A percentile compares a stretch with the other conserved stretches of the same genome.
Conservation (phyloP, 53 echinoderm and acorn worm genomes). For the Glandiceps talaboti region DNA sequence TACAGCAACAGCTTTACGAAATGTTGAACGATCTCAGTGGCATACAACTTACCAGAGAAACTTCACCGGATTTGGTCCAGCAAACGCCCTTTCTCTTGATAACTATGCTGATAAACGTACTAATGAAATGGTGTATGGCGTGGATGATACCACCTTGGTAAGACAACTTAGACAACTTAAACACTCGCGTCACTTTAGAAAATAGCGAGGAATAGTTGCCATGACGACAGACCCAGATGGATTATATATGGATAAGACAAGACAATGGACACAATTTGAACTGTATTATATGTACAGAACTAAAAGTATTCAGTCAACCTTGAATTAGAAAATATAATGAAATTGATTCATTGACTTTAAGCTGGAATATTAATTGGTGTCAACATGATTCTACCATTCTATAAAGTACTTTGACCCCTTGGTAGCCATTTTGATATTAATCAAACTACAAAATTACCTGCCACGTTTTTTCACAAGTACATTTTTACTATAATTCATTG, state of each 20-base stretch:
- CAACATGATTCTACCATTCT: too few species aligned
- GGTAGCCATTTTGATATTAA: too few species aligned
- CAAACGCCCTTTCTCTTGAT: conserved; percentile 65
- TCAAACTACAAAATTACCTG: too few species aligned
- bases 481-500: too few species aligned
- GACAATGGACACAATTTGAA: too few species aligned
- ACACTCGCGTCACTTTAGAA: neutral
- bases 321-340: too few species aligned
- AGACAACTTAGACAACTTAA: conserved; percentile 9
- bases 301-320: too few species aligned
- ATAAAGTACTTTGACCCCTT: too few species aligned
- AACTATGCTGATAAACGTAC: conserved; percentile 78
- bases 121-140: conserved; percentile 47
- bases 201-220: neutral
- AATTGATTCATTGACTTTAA: too few species aligned
- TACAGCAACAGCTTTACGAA: conserved; percentile 85
- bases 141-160: conserved; percentile 90
- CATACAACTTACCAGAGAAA: conserved; percentile 73
- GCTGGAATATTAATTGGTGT: too few species aligned
- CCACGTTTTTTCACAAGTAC: too few species aligned
- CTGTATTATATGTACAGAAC: too few species aligned
- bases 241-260: neutral
- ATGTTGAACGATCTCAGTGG: conserved; percentile 95
- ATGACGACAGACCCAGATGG: neutral
- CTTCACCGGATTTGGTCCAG: conserved; percentile 76